These are phyloP conservation scores for Drusus annulatus DNA, from an alignment of 1,140 invertebrate species.

Conservation along the genomic window DNA sequence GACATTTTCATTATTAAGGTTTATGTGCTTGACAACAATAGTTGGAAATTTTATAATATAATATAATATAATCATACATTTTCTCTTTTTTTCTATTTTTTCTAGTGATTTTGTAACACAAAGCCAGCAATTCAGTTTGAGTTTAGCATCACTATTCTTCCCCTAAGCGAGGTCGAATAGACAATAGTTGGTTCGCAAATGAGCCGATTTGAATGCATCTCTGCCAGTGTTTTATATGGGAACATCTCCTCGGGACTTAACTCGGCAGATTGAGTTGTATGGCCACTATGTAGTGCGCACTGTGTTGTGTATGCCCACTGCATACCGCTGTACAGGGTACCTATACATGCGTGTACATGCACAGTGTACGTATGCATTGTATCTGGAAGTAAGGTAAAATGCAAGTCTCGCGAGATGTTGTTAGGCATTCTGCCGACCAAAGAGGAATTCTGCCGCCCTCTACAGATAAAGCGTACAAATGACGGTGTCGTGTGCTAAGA, in stretches of 20 bases:
- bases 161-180: slow-evolving; percentile 16
- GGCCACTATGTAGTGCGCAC: background rate
- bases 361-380: background rate
- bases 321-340: background rate
- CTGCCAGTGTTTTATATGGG: slow-evolving; percentile 52
- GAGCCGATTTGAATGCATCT: slow-evolving; percentile 58
- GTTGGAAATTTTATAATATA: too few relatives aligned
- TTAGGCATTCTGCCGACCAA: slow-evolving; percentile 38
- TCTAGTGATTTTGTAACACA: too few relatives aligned
- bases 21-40: too few relatives aligned
- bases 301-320: background rate
- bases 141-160: slow-evolving; percentile 3
- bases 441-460: slow-evolving; percentile 37
- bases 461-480: slow-evolving; percentile 47
- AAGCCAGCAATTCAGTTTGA: too few relatives aligned
- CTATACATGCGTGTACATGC: background rate
- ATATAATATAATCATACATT: too few relatives aligned
- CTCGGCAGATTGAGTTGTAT: slow-evolving; percentile 54
- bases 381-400: slow-evolving; percentile 25
- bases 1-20: too few relatives aligned
- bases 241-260: slow-evolving; percentile 46
- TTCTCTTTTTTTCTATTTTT: too few relatives aligned
- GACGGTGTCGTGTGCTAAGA: slow-evolving; percentile 47
- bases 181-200: slow-evolving; percentile 48
- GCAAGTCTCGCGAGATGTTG: slow-evolving; percentile 27